Conservation (phyloP, 2,797 vertebrate species). For the Enteromius fasciolatus region DNA sequence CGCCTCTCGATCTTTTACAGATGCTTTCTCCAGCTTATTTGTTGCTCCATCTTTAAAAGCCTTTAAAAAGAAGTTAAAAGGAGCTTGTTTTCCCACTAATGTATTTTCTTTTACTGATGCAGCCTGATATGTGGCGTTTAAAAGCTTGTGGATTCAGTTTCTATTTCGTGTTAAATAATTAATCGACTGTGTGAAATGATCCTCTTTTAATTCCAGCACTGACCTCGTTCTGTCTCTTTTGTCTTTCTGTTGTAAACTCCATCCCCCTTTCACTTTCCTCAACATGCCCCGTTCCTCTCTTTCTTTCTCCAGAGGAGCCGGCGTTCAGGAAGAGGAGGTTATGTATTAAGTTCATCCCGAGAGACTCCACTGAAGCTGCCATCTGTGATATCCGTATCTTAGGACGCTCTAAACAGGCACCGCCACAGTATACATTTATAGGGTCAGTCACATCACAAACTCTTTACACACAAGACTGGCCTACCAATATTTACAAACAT, state of each 20-base stretch:
- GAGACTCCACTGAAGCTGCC: constrained; percentile 97
- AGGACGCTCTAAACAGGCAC: constrained; percentile 94
- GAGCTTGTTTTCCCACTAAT: background rate
- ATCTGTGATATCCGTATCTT: constrained; percentile 96
- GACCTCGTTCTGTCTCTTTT: background rate
- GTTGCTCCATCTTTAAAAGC: background rate
- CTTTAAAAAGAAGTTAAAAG: background rate
- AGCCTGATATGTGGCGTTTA: background rate
- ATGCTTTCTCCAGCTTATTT: background rate
- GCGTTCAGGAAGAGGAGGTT: constrained; percentile 96
- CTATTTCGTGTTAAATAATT: constrained; percentile 29
- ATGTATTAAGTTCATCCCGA: constrained; percentile 97
- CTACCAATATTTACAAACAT: too few species aligned
- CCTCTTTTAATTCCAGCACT: constrained; percentile 18
- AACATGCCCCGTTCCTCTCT: background rate
- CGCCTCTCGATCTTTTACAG: background rate
- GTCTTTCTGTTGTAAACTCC: constrained; percentile 3
- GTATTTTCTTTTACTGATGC: background rate
- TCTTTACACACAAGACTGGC: background rate
- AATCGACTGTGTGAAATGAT: constrained; percentile 19
- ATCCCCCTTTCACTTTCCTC: constrained; percentile 20
- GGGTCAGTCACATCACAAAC: constrained; percentile 80
- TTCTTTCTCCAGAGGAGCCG: constrained; percentile 83
- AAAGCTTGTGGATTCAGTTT: constrained; percentile 22
- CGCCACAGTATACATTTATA: constrained; percentile 96